Evolutionary conservation across 2,113 vertebrate species (phyloP).

Genomic region (Nerophis ophidion): DNA sequence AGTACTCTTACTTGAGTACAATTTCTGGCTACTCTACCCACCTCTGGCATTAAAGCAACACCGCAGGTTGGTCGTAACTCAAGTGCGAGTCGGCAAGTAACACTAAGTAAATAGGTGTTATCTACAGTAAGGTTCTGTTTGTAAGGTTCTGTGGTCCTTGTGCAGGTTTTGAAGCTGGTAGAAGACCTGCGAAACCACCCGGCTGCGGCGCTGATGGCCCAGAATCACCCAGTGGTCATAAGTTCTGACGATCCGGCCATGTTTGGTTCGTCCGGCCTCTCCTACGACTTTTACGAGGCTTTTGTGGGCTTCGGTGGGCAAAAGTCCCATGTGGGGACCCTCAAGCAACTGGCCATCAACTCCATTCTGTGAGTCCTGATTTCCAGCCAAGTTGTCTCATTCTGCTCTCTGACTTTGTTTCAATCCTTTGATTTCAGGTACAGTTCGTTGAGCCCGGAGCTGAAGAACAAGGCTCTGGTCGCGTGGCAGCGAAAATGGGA

Average conservation of each 20-base stretch:
- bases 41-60: no score
- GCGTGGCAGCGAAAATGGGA: conserved; percentile 81
- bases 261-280: conserved; percentile 80
- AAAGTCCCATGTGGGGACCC: conserved; percentile 72
- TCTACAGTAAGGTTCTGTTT: no score
- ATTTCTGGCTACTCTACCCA: no score
- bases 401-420: neutral
- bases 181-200: conserved; percentile 83
- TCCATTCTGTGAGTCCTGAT: conserved; percentile 78
- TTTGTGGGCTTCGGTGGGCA: conserved; percentile 85
- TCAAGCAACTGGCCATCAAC: conserved; percentile 83
- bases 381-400: accelerated
- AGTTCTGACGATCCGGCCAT: conserved; percentile 82
- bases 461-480: conserved; percentile 62
- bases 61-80: no score
- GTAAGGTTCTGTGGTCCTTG: accelerated
- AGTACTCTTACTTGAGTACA: no score
- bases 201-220: conserved; percentile 75
- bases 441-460: conserved; percentile 67
- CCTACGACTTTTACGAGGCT: conserved; percentile 86
- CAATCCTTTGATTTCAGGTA: conserved; percentile 69
- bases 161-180: conserved; percentile 81
- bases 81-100: no score
- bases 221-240: conserved; percentile 81
- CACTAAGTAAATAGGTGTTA: no score